Percentiles rank a stretch among this genome's conserved stretches.
These are phyloP conservation scores for Chrysina gloriosa DNA, from an alignment of 2,888 invertebrate species.

Conservation along the genomic window DNA sequence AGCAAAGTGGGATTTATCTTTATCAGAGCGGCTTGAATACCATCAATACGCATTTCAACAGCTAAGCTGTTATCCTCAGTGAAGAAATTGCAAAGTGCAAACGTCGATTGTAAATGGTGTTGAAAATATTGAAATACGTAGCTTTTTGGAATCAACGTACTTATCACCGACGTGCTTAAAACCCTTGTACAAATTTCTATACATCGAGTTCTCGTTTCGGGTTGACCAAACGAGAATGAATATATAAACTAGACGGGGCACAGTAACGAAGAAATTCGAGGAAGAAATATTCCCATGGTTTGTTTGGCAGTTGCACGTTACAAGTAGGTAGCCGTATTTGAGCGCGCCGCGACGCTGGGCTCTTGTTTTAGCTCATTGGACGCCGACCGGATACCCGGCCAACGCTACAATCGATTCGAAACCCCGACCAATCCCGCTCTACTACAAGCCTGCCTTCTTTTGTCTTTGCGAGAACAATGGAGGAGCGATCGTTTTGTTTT, in stretches of 20 bases:
- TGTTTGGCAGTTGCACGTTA: conserved; percentile 38
- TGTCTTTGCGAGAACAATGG: conserved; percentile 65
- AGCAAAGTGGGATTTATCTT: no score
- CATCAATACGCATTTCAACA: no score
- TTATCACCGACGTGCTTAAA: no score
- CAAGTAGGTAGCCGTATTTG: conserved; percentile 41
- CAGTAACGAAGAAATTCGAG: neutral
- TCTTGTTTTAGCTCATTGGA: conserved; percentile 66
- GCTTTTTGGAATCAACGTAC: no score
- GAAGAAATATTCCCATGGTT: conserved; percentile 33
- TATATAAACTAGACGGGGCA: neutral
- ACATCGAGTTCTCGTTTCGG: no score
- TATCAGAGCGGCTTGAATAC: no score
- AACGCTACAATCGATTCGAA: conserved; percentile 63
- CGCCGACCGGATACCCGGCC: conserved; percentile 64
- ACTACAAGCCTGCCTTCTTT: conserved; percentile 64
- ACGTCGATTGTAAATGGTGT: no score
- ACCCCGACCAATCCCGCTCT: conserved; percentile 63
- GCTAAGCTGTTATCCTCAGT: no score
- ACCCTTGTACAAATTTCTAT: no score
- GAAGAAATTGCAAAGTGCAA: no score
- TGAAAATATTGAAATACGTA: no score
- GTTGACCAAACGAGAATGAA: no score
- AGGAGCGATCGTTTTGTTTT: conserved; percentile 63
- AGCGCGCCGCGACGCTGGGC: conserved; percentile 61